Conservation (phyloP, 2,797 vertebrate species). For the Gambelia wislizenii region DNA sequence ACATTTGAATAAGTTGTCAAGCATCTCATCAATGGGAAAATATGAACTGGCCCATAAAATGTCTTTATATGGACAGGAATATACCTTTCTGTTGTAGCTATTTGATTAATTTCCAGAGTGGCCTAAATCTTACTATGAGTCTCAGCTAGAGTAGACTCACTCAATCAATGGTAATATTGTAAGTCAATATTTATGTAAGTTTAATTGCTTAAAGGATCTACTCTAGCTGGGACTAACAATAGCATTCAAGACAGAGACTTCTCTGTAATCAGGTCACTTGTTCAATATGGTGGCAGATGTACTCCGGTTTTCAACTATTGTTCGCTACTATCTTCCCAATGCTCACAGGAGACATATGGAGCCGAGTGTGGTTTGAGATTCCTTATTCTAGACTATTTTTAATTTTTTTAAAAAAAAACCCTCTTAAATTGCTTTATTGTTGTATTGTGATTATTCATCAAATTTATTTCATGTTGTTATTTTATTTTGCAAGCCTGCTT, state of each 20-base stretch:
- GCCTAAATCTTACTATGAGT: too few relatives aligned
- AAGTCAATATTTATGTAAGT: too few relatives aligned
- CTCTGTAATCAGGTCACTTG: neutral
- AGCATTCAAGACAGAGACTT: neutral
- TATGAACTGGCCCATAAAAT: neutral
- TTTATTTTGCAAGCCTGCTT: neutral
- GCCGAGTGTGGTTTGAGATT: neutral
- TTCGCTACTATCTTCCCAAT: neutral
- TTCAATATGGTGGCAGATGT: too few relatives aligned
- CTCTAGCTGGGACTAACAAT: too few relatives aligned
- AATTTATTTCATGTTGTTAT: neutral
- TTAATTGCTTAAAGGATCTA: too few relatives aligned
- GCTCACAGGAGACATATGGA: neutral
- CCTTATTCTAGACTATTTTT: too few relatives aligned
- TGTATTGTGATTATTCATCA: neutral
- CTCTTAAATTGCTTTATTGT: too few relatives aligned
- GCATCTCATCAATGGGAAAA: neutral
- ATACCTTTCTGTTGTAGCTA: neutral
- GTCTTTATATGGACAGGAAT: neutral
- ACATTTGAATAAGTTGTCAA: neutral
- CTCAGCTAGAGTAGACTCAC: too few relatives aligned
- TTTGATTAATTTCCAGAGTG: neutral
- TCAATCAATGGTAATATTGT: too few relatives aligned
- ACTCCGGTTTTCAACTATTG: neutral
- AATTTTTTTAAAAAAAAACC: too few relatives aligned